Evolutionary conservation across 2,888 invertebrate genomes (phyloP), one percentile per base, ranked within the genome.

Genomic region (Scaptomyza polygonia): DNA sequence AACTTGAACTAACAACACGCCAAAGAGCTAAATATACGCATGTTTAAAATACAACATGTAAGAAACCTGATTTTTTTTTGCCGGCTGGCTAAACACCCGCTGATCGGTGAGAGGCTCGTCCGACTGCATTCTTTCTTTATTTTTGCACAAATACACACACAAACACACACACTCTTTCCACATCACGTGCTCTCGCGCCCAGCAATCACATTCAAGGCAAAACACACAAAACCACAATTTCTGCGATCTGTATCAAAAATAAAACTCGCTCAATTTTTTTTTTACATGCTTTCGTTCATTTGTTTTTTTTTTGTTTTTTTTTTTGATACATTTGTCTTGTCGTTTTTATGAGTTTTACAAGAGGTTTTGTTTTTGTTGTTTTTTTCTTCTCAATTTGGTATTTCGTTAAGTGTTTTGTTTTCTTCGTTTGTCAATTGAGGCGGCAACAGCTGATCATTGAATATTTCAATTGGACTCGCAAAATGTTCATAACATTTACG

Each of bases 341-440:
- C 5, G 32, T 12, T 5, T 18, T 51, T 49, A 52, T 56, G 39
- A 63, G 56, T 59, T 72, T 76, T 65, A 47, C 55, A 52, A 42
- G 44, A 30, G 30, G 11, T 11, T 30, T 39, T 39, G 12, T 36
- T 40, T 36, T 6, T 51, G 49, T 47, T 16, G 56, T 32, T 39
- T 44, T 49, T 32, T 39, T 44, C 47, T 58, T 5, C 42, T 49
- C 36, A 44, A 44, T 21, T 36, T 55, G 11, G 21, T 39, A 11
- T 54, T 36, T 54, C 16, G 39, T 77, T 68, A 83, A 83, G 77
- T 82, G 83, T 63, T 83, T 83, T 81, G 81, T 83, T 81, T 79
- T 73, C 61, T 58, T 64, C 49, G 44, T 45, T 59, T 40, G 40
- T 55, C 73, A 79, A 80, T 80, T 76, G 48, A 61, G 9, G 5